Evolutionary conservation across 2,113 vertebrate genomes (phyloP).

Genomic region (Microtus oregoni): DNA sequence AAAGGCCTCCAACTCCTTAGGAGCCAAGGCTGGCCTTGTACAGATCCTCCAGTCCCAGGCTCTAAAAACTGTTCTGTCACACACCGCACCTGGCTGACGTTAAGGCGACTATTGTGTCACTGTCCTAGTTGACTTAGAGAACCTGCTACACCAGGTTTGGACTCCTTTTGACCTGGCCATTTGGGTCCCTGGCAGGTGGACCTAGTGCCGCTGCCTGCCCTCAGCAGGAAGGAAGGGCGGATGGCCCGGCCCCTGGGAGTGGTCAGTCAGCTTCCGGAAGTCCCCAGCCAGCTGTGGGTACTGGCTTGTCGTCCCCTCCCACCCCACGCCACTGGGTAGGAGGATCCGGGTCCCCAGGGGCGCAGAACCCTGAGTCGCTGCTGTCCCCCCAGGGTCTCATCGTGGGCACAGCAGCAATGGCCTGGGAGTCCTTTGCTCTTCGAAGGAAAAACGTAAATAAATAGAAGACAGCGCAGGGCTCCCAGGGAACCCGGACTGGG

Average conservation of each 20-base stretch:
- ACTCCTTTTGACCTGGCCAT: not conserved
- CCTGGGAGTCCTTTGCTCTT: not conserved
- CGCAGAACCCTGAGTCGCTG: not conserved
- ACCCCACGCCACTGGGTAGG: not conserved
- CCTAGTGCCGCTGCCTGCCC: not conserved
- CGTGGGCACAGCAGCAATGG: not conserved
- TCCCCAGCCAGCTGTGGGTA: constrained; percentile 4
- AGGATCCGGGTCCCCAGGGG: not conserved
- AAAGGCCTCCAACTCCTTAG: not conserved
- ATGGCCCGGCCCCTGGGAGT: not conserved
- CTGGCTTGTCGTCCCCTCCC: not conserved
- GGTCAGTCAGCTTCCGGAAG: constrained; percentile 14
- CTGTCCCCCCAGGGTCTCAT: not conserved
- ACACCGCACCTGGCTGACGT: not conserved
- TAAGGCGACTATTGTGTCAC: not conserved
- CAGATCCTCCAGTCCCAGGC: not conserved
- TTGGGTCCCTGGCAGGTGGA: not conserved
- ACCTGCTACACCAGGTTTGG: not conserved
- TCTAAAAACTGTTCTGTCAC: not conserved
- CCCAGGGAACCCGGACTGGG: not conserved
- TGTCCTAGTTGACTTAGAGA: not conserved
- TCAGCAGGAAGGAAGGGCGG: constrained; percentile 7
- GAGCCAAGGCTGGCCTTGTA: not conserved
- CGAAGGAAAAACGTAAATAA: constrained; percentile 27
- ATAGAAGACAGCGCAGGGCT: not conserved